A percentile compares a stretch with the other conserved stretches of the same genome.
Conservation (phyloP, 2,888 invertebrate species). For the Lordiphosa andalusiaca region DNA sequence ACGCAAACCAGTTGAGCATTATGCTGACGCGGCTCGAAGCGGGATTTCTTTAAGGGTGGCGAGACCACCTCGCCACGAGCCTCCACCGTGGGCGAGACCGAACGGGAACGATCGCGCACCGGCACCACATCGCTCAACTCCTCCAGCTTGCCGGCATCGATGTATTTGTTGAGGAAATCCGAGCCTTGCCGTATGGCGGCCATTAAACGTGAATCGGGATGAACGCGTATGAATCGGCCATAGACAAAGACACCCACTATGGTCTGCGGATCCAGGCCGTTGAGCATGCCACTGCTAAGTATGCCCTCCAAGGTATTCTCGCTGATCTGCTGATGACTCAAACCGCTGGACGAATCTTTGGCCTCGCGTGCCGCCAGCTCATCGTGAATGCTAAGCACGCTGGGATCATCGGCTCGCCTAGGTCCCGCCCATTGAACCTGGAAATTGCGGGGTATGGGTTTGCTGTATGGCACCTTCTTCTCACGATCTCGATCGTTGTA, state of each 20-base stretch:
- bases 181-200: constrained; percentile 89
- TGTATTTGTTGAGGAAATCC: constrained; percentile 87
- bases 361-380: constrained; percentile 80
- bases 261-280: constrained; percentile 89
- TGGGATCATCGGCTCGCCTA: constrained; percentile 82
- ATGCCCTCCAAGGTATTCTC: constrained; percentile 86
- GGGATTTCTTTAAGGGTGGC: constrained; percentile 77
- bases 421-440: constrained; percentile 98
- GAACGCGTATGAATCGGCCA: constrained; percentile 90
- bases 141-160: constrained; percentile 90
- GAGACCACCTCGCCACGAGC: constrained; percentile 60
- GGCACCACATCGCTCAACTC: constrained; percentile 90
- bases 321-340: constrained; percentile 85
- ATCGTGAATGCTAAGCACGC: constrained; percentile 61
- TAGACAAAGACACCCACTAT: constrained; percentile 91
- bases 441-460: constrained; percentile 97
- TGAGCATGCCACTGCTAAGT: constrained; percentile 85
- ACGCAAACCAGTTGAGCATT: constrained; percentile 78
- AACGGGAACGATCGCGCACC: constrained; percentile 82
- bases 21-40: constrained; percentile 78
- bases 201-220: constrained; percentile 88
- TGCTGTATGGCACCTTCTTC: constrained; percentile 95
- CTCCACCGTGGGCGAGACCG: constrained; percentile 73
- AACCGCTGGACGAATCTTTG: constrained; percentile 82
- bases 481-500: constrained; percentile 86